Conservation (phyloP, 2,113 vertebrate species). For the Procapra przewalskii region DNA sequence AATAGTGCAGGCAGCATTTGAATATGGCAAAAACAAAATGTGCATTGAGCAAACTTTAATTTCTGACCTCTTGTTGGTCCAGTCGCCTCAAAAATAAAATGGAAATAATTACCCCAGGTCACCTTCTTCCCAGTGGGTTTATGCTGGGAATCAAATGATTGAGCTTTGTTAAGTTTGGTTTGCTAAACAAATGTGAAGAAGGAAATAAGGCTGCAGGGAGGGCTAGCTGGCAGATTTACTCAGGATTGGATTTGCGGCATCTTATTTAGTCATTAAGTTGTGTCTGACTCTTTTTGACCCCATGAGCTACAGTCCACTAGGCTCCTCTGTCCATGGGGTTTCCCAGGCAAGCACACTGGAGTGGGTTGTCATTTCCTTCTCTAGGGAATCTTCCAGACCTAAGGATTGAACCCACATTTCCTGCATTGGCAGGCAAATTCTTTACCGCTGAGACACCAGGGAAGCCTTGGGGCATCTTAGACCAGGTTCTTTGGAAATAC, state of each 20-base stretch:
- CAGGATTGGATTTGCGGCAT: background rate
- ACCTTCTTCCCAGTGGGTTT: background rate
- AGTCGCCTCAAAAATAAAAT: background rate
- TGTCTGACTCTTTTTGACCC: background rate
- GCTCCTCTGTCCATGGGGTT: background rate
- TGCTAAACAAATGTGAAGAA: background rate
- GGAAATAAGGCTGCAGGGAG: background rate
- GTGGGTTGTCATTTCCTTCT: background rate
- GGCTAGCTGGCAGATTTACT: background rate
- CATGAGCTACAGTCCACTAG: background rate
- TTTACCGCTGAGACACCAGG: background rate
- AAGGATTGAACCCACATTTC: background rate
- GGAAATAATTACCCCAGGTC: background rate
- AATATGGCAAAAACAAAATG: background rate
- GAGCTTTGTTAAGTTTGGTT: background rate
- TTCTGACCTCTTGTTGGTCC: background rate
- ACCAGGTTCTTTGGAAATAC: background rate
- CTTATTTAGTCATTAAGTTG: background rate
- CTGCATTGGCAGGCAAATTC: background rate
- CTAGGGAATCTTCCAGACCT: background rate
- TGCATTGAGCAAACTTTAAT: background rate
- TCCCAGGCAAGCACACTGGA: background rate
- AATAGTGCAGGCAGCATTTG: background rate
- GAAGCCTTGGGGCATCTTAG: background rate
- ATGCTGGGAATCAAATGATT: background rate